These are phyloP conservation scores for Beris morrisii DNA, from an alignment of 2,888 invertebrate species.

Conservation along the genomic window DNA sequence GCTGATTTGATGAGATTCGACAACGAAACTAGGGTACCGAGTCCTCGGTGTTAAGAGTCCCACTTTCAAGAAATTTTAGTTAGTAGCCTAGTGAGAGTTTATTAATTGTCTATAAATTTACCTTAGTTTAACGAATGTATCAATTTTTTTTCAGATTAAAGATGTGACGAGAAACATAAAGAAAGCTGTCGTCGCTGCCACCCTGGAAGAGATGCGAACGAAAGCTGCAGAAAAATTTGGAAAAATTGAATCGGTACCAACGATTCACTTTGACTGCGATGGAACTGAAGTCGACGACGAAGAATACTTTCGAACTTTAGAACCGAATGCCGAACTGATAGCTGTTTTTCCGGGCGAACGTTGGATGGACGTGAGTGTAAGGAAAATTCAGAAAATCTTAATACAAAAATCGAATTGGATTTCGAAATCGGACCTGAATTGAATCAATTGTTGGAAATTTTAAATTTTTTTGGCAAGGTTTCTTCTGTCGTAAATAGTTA, in stretches of 20 bases:
- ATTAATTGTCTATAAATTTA: too few species aligned
- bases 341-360: conserved; percentile 75
- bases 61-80: too few species aligned
- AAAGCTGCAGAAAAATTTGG: conserved; percentile 77
- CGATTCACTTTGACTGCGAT: conserved; percentile 86
- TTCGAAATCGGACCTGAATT: background rate
- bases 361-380: conserved; percentile 62
- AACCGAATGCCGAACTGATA: conserved; percentile 84
- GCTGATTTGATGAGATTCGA: too few species aligned
- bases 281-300: conserved; percentile 96
- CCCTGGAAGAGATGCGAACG: conserved; percentile 74
- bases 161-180: conserved; percentile 77
- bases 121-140: background rate
- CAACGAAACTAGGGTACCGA: too few species aligned
- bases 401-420: background rate
- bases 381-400: background rate
- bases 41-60: too few species aligned
- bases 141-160: conserved; percentile 49
- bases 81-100: too few species aligned
- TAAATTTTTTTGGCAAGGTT: background rate
- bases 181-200: conserved; percentile 79
- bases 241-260: conserved; percentile 63
- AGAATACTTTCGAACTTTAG: conserved; percentile 89
- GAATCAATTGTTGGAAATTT: background rate
- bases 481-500: background rate